A percentile compares a stretch with the other conserved stretches of the same genome.
Evolutionary conservation across 2,888 invertebrate species (phyloP).

Genomic region (Melinaea menophilus): DNA sequence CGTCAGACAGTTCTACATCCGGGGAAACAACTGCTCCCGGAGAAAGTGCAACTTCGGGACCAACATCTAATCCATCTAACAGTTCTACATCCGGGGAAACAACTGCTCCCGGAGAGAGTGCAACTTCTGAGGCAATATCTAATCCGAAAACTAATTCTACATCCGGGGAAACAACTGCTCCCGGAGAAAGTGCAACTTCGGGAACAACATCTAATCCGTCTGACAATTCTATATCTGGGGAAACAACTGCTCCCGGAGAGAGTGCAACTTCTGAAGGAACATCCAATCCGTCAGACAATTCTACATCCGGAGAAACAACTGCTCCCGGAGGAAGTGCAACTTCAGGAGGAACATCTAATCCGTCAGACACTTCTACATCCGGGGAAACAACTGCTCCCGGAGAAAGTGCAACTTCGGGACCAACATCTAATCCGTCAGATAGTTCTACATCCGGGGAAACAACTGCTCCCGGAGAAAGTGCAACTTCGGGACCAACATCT

Average conservation of each 20-base stretch:
- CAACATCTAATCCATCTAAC: background rate
- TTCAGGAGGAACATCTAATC: too few relatives aligned
- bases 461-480: too few relatives aligned
- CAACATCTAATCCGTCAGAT: too few relatives aligned
- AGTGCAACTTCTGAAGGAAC: background rate
- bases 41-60: background rate
- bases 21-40: background rate
- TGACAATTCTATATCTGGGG: background rate
- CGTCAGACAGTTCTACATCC: too few relatives aligned
- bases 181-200: background rate
- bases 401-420: too few relatives aligned
- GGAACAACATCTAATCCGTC: background rate
- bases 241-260: background rate
- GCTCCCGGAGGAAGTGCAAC: too few relatives aligned
- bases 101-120: background rate
- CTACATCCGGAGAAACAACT: too few relatives aligned
- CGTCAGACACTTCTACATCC: too few relatives aligned
- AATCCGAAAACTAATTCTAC: background rate
- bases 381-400: too few relatives aligned
- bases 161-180: background rate
- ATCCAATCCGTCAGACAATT: too few relatives aligned
- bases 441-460: too few relatives aligned
- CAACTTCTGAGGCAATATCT: background rate
- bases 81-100: background rate
- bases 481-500: too few relatives aligned